Evolutionary conservation across 1,140 invertebrate genomes (phyloP).

Genomic region (Parapsyche elsis): DNA sequence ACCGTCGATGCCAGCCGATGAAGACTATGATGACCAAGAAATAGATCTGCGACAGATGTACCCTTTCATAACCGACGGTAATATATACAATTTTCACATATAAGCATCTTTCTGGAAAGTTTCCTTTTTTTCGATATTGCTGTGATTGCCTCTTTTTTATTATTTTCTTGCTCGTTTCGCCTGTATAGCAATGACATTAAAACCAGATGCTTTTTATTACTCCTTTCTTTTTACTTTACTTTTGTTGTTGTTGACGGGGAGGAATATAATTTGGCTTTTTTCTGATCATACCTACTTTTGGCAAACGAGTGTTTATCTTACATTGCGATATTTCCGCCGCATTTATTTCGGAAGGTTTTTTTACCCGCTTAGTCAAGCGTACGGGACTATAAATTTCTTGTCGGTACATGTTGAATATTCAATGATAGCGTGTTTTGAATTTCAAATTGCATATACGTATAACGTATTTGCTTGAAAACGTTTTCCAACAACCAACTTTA

Average conservation of each 20-base stretch:
- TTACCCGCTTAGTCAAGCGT: background rate
- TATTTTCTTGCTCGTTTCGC: background rate
- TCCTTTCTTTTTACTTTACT: no score
- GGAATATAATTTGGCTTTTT: background rate
- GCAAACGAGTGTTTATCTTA: conserved; percentile 6
- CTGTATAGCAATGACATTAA: no score
- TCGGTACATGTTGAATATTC: conserved; percentile 19
- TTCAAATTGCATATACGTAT: background rate
- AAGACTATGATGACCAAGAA: conserved; percentile 63
- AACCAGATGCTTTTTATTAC: no score
- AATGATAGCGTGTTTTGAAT: background rate
- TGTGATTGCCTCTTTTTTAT: background rate
- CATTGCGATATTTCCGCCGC: conserved; percentile 23
- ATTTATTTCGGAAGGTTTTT: conserved; percentile 11
- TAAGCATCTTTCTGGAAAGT: background rate
- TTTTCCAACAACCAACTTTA: no score
- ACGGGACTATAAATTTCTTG: conserved; percentile 11
- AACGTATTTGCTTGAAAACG: no score
- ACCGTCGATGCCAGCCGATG: conserved; percentile 71
- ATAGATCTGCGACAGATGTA: conserved; percentile 69
- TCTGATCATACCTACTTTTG: background rate
- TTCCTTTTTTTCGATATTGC: background rate
- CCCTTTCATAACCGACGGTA: conserved; percentile 74
- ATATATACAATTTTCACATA: conserved; percentile 49
- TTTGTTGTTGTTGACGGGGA: background rate